Base-by-base conservation (phyloP, 2,797 vertebrate species). In the Semaprochilodus insignis region DNA sequence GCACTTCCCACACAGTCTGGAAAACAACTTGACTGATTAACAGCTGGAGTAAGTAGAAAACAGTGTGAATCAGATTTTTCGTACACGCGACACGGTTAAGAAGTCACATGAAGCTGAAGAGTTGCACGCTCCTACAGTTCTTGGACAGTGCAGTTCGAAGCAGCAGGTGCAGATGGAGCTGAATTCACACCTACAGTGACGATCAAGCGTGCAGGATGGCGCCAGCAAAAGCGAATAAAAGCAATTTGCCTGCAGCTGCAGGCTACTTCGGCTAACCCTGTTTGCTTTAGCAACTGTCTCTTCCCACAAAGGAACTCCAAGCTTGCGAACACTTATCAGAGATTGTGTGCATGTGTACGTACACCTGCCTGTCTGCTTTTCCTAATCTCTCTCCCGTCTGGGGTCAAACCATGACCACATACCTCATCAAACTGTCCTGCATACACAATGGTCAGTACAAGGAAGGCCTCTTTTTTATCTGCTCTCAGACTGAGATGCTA, bases 331-430 rank as follows among this genome's bases (percentile, higher is more conserved):
- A 69, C 51, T 78, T 78, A 78, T 74, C 62, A 77, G 52, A 51
- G 55, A 67, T 10, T 57, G 60, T 77, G 48, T 63, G 62, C 66
- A 67, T 75, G 76, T 74, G 70, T 82, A 27, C 73, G 57, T 74
- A 23, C 77, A 85, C 80, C 81, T 86, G 75, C 63, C 69, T 40
- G 81, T 80, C 78, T 62, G 72, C 59, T 83, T 80, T 85, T 81
- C 21, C 65, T 21, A 82, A 80, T 91, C 79, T 87, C 66, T 86
- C 76, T n/a, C 74, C 74, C 83, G 82, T 81, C 85, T 71, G 74
- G 84, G 88, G 89, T 93, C 89, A 90, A 75, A 75, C 54, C n/a
- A 86, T 91, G 90, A 88, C 80, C 87, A 81, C 89, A 91, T 92
- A 90, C 86, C 87, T 83, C 76, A 81, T 80, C 86, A 83, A 78